Base-by-base conservation (phyloP, 2,888 invertebrate species). In the Quadroppia sp. region DNA sequence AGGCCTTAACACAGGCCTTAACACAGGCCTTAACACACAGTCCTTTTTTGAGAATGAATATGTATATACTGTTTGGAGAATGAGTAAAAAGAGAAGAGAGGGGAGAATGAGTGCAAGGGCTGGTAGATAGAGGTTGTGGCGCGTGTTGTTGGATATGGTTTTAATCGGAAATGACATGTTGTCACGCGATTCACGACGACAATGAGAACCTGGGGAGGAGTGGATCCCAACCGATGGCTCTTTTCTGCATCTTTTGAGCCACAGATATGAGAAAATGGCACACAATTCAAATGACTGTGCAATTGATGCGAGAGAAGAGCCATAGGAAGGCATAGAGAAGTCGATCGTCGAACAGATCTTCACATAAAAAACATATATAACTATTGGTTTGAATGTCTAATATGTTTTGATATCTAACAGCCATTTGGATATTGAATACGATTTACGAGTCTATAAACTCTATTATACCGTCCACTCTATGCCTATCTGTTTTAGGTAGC, bases 161-260 rank as follows among this genome's bases (percentile, higher is more conserved):
- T 71, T 64, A 73, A 73, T 73, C 73, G 73, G 73, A 73, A 73
- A 73, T 73, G 73, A 67, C 64, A 73, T 73, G 42, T 73, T 69
- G 73, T 73, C 73, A 73, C 73, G 73, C 61, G 59, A 59, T 13
- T n/a, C 7, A n/a, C 48, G 9, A 7, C 32, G 69, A 69, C 64
- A 64, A 64, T 64, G 64, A 69, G 20, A 45, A 69, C 69, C 69
- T 69, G 69, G 69, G 64, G 64, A 64, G 64, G 17, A 64, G 61
- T 64, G 36, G 23, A 69, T 42, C 69, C 42, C 9, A 45, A 25
- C 11, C 45, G 69, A 69, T 45, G 42, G 45, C 69, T 69, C 69
- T 69, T 69, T 69, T 42, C 69, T 69, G 45, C 45, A 69, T 69
- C 69, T 69, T 69, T 69, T 15, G 23, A 17, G 32, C 17, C 32